Evolutionary conservation across 2,113 vertebrate genomes (phyloP).

Genomic region (Catagonus wagneri): DNA sequence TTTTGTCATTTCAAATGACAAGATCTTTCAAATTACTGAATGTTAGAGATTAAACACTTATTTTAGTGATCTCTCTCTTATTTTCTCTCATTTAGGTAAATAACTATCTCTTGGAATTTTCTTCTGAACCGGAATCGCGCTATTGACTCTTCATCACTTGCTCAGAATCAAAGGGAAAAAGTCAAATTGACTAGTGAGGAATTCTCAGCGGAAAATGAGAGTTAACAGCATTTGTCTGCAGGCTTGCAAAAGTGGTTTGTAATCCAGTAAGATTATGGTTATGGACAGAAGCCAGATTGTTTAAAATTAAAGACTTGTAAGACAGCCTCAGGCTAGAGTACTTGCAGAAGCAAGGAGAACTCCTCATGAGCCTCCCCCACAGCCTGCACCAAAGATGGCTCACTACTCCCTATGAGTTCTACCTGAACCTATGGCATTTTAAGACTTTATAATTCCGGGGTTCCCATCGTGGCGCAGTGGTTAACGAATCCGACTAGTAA

Average conservation of each 20-base stretch:
- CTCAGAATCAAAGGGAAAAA: background rate
- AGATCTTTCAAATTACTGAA: conserved; percentile 17
- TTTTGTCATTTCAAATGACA: background rate
- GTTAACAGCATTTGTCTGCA: background rate
- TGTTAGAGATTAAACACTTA: background rate
- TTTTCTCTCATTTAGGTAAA: background rate
- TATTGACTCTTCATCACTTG: conserved; percentile 3
- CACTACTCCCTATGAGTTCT: background rate
- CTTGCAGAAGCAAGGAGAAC: background rate
- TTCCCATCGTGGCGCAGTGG: too few relatives aligned
- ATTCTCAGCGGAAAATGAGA: background rate
- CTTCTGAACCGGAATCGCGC: background rate
- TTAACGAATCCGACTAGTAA: too few relatives aligned
- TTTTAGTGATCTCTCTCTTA: background rate
- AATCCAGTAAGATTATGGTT: conserved; percentile 13
- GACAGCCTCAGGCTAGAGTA: background rate
- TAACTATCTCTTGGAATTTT: background rate
- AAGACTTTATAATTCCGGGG: background rate
- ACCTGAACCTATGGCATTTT: background rate
- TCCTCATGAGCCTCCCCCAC: background rate
- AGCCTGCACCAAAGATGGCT: background rate
- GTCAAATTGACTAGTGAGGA: background rate
- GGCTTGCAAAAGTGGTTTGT: background rate
- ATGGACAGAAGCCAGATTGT: background rate
- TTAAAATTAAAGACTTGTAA: conserved; percentile 57